Conservation (phyloP, 2,113 vertebrate species). For the Pseudorhombus dupliciocellatus region DNA sequence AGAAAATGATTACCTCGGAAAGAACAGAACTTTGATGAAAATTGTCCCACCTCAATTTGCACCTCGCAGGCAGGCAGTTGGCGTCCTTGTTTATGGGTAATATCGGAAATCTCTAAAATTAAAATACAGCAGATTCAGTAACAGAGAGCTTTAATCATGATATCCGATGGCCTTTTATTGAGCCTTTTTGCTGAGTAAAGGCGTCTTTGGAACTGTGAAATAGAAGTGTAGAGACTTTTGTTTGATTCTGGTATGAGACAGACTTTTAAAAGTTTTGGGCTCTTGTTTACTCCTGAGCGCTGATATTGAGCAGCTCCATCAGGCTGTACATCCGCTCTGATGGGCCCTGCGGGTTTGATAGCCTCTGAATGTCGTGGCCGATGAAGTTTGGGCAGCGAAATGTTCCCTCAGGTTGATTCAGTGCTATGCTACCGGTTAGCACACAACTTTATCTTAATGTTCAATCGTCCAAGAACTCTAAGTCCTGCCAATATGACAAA, state of each 20-base stretch:
- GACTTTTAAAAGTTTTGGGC: not conserved
- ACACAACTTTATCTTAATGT: not conserved
- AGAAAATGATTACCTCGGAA: slow-evolving; percentile 75
- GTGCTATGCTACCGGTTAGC: not conserved
- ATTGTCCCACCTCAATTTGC: slow-evolving; percentile 70
- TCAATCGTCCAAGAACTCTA: too few relatives aligned
- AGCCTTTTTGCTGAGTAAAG: slow-evolving; percentile 15
- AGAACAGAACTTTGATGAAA: slow-evolving; percentile 76
- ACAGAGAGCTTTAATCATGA: slow-evolving; percentile 35
- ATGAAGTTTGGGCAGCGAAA: too few relatives aligned
- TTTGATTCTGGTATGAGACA: not conserved
- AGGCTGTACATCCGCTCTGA: not conserved
- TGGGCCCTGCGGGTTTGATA: too few relatives aligned
- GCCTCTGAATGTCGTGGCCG: too few relatives aligned
- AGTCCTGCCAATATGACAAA: not conserved
- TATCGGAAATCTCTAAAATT: slow-evolving; percentile 65
- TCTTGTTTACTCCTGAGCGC: not conserved
- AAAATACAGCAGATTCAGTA: slow-evolving; percentile 23
- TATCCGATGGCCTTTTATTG: slow-evolving; percentile 31
- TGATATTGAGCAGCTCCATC: not conserved
- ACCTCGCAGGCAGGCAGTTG: slow-evolving; percentile 47
- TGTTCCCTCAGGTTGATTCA: too few relatives aligned
- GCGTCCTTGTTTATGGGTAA: slow-evolving; percentile 62
- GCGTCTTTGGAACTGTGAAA: not conserved
- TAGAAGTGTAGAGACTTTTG: not conserved